These are phyloP conservation scores for Fragum fragum DNA, from an alignment of 2,888 invertebrate genomes.

Conservation along the genomic window DNA sequence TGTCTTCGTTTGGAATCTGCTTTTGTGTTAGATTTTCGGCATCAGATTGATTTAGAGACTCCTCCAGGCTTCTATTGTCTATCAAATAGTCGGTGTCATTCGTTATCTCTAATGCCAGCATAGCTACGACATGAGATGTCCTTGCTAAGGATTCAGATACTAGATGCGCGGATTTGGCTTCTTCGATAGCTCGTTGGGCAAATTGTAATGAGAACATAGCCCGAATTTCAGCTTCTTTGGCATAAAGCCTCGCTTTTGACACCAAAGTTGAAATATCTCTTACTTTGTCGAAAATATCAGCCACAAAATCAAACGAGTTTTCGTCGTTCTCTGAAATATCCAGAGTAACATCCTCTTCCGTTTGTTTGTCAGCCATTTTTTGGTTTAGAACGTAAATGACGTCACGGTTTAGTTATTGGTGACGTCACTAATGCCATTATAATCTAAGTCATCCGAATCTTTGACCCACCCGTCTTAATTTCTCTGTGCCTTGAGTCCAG, in stretches of 20 bases:
- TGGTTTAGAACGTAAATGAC: conserved; percentile 7
- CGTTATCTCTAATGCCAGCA: conserved; percentile 65
- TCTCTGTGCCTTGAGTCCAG: no score
- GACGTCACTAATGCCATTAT: no score
- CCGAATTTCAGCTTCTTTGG: conserved; percentile 60
- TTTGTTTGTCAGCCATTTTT: conserved; percentile 4
- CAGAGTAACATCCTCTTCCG: neutral
- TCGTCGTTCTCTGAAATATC: neutral
- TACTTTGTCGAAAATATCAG: conserved; percentile 15
- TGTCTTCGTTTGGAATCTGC: neutral
- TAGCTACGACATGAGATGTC: conserved; percentile 68
- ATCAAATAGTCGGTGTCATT: conserved; percentile 31
- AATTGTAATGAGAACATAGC: conserved; percentile 55
- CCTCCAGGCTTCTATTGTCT: conserved; percentile 14
- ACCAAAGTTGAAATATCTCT: conserved; percentile 15
- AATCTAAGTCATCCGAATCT: no score
- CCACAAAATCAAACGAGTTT: neutral
- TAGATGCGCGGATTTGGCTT: conserved; percentile 66
- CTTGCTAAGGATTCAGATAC: conserved; percentile 66
- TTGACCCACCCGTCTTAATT: no score
- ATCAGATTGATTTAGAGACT: conserved; percentile 2
- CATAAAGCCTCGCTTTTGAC: conserved; percentile 41
- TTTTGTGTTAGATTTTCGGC: neutral
- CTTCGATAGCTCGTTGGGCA: conserved; percentile 63
- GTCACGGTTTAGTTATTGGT: neutral